phyloP scores from a whole-genome alignment of 2,888 invertebrate genomes.

The Eristalis arbustorum region DNA sequence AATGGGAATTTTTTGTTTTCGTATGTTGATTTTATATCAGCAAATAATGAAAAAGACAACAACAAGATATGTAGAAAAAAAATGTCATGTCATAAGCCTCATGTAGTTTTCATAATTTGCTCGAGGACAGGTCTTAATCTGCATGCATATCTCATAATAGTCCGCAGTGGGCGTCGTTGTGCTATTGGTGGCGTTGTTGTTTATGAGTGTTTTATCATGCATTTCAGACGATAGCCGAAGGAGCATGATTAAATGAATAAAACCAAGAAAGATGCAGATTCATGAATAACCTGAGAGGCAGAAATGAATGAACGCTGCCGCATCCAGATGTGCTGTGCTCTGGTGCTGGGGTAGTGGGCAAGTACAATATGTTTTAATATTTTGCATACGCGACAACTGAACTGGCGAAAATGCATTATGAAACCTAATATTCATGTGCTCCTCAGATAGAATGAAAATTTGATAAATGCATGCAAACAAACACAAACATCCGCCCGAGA shows the following conservation, averaged over 20 bases:
- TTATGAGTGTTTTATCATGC: constrained; percentile 10
- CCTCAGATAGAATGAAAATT: constrained; percentile 53
- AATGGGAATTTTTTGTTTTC: constrained; percentile 51
- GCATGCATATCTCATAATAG: constrained; percentile 26
- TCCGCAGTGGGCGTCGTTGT: constrained; percentile 40
- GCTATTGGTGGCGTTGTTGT: constrained; percentile 6
- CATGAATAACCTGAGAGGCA: constrained; percentile 32
- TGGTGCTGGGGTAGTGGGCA: background rate
- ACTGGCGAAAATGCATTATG: constrained; percentile 47
- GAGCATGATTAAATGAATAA: constrained; percentile 43
- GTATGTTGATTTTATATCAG: constrained; percentile 19
- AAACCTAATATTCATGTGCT: constrained; percentile 52
- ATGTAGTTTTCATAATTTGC: constrained; percentile 37
- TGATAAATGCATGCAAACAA: constrained; percentile 12
- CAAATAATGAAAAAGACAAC: constrained; percentile 10
- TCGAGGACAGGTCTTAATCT: constrained; percentile 49
- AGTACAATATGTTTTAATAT: background rate
- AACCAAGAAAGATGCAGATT: constrained; percentile 53
- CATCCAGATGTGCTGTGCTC: background rate
- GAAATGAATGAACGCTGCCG: constrained; percentile 11
- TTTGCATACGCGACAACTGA: constrained; percentile 52
- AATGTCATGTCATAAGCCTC: constrained; percentile 24
- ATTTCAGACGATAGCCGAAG: constrained; percentile 27
- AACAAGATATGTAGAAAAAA: background rate
- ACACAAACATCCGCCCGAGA: background rate